Evolutionary conservation across 2,113 vertebrate species (phyloP).

Genomic region (Megaleporinus macrocephalus): DNA sequence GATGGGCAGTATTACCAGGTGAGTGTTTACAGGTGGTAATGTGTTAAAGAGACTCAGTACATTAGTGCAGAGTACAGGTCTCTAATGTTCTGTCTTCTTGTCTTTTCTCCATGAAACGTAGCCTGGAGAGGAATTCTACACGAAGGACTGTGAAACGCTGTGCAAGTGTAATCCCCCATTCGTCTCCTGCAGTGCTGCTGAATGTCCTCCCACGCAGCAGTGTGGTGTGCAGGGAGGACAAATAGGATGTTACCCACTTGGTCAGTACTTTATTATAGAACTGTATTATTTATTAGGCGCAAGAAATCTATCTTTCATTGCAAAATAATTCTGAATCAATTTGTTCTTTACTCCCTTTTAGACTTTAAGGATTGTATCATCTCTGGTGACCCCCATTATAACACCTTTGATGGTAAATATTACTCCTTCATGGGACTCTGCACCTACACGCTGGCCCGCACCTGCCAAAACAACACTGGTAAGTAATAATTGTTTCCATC

Average conservation of each 20-base stretch:
- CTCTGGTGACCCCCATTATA: constrained; percentile 88
- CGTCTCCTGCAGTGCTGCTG: constrained; percentile 61
- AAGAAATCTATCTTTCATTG: background rate
- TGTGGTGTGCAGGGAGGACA: constrained; percentile 71
- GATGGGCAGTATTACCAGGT: constrained; percentile 78
- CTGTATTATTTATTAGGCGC: background rate
- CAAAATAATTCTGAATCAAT: constrained; percentile 46
- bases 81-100: background rate
- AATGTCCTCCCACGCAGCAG: constrained; percentile 71
- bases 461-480: constrained; percentile 75
- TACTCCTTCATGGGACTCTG: constrained; percentile 89
- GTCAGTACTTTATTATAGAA: constrained; percentile 62
- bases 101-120: constrained; percentile 51
- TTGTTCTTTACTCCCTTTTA: constrained; percentile 32
- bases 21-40: constrained; percentile 17
- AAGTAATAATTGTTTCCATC: too few relatives aligned
- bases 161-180: constrained; percentile 68
- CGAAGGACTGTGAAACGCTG: constrained; percentile 67
- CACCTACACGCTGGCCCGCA: constrained; percentile 79
- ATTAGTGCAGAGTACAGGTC: background rate
- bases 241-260: constrained; percentile 76
- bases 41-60: background rate
- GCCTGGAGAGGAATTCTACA: constrained; percentile 75
- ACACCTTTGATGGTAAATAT: constrained; percentile 81
- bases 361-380: constrained; percentile 79